Conservation (phyloP, 2,888 invertebrate genomes). For the Chrysotoxum bicinctum region DNA sequence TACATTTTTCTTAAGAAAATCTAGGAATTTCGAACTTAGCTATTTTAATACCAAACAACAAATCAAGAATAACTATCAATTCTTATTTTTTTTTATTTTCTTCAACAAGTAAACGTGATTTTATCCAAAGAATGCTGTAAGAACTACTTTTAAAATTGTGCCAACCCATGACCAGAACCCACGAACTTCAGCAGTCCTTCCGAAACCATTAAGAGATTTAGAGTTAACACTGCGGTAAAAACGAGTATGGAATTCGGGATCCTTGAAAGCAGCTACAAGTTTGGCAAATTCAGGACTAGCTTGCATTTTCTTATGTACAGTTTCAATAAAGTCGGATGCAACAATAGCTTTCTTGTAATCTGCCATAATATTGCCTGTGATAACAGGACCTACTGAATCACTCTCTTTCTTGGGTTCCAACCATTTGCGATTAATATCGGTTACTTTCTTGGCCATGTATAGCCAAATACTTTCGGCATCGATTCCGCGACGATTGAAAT, state of each 20-base stretch:
- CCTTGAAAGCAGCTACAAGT: constrained; percentile 4
- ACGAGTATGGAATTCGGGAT: background rate
- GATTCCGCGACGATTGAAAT: background rate
- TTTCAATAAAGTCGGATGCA: background rate
- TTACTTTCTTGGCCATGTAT: background rate
- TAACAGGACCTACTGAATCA: background rate
- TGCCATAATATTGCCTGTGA: background rate
- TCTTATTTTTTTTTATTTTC: background rate
- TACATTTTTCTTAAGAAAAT: too few species aligned
- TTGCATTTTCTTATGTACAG: constrained; percentile 1
- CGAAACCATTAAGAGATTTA: background rate
- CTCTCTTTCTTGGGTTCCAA: background rate
- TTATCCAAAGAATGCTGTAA: background rate
- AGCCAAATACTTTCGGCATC: background rate
- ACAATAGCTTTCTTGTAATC: background rate
- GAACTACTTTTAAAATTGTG: background rate
- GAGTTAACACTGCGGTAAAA: background rate
- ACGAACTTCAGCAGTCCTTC: background rate
- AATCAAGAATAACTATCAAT: too few species aligned
- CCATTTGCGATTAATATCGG: constrained; percentile 5
- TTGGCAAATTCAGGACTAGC: constrained; percentile 16
- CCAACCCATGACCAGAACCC: background rate
- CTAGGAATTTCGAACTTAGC: too few species aligned
- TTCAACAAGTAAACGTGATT: background rate
- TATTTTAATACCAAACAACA: too few species aligned